Evolutionary conservation across 2,797 vertebrate genomes (phyloP), one percentile per base, ranked within the genome.

Genomic region (Carduelis carduelis): DNA sequence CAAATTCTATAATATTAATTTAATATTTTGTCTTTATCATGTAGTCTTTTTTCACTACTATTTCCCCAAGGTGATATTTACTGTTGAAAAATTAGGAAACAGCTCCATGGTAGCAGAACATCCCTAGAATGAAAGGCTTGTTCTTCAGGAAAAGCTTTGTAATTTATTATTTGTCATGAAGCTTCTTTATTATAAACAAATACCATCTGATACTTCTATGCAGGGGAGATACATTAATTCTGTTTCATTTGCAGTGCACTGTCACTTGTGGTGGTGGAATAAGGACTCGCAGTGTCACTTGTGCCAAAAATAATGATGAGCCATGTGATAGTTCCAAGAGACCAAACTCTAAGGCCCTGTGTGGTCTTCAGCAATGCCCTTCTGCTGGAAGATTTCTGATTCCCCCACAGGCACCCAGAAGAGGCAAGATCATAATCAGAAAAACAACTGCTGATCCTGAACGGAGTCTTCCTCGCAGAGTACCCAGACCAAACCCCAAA

Each of bases 251-350:
- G 55, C 98, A 99, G 99, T 99, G 99, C 72, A 98, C 99, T 0
- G 98, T 99, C 88, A 98, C 99, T 41, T 99, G 99, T 82, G 99
- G 99, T 69, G 99, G 99, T 63, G 98, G 98, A 23, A 96, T 99
- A 70, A 98, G 99, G 63, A 99, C 98, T 41, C 98, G 99, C 68
- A 98, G 90, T 2, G 97, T 99, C 76, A 98, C 95, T 1, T 99
- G 99, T 87, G 90, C 97, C 28, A 97, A 98, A 83, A 97, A 98
- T 53, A 97, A 98, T 8, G 90, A 97, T 55, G 98, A 97, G 47
- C 97, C 90, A 5, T 99, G 99, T 23, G 98, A 99, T 72, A 69
- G 90, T 61, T 97, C 97, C 7, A 98, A 97, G 94, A 99, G 98
- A 91, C 99, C 99, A 49, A 99, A 99, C 23, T 98, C 99, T 70